Evolutionary conservation across 2,888 invertebrate species (phyloP).

Genomic region (Boloria euphrosyne): DNA sequence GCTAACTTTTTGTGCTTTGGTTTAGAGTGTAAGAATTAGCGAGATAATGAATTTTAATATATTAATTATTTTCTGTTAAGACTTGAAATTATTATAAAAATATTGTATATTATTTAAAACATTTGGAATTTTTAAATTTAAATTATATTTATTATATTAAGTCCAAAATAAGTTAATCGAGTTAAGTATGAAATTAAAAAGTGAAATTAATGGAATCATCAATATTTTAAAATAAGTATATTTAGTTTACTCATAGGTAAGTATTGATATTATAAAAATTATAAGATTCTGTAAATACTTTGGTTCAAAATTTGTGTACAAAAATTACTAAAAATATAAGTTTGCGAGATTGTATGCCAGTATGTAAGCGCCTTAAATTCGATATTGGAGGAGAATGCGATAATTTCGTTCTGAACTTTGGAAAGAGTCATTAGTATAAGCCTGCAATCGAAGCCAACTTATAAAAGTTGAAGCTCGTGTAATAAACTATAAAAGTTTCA

Average conservation of each 20-base stretch:
- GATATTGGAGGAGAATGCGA: slow-evolving; percentile 28
- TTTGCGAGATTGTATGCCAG: slow-evolving; percentile 5
- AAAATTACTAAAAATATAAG: too few relatives aligned
- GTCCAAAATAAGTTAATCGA: too few relatives aligned
- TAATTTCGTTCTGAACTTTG: slow-evolving; percentile 41
- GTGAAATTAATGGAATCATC: too few relatives aligned
- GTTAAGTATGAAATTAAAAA: too few relatives aligned
- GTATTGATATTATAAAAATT: too few relatives aligned
- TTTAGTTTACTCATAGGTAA: too few relatives aligned
- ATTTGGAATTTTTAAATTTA: too few relatives aligned
- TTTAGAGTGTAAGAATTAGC: slow-evolving; percentile 40
- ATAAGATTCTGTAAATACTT: not conserved
- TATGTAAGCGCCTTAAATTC: slow-evolving; percentile 17
- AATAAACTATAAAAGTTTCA: slow-evolving; percentile 42
- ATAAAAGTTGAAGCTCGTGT: slow-evolving; percentile 40
- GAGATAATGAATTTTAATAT: slow-evolving; percentile 22
- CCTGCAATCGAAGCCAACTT: slow-evolving; percentile 43
- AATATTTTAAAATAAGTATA: too few relatives aligned
- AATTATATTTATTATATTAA: too few relatives aligned
- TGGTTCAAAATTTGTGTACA: not conserved
- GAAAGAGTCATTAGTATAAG: slow-evolving; percentile 43
- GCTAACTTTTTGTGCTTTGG: slow-evolving; percentile 52
- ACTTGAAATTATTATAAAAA: too few relatives aligned
- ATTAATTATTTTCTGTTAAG: not conserved
- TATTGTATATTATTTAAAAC: too few relatives aligned